Evolutionary conservation across 2,797 vertebrate genomes (phyloP), one percentile per base, ranked within the genome.

Genomic region (Gambusia yucatana): DNA sequence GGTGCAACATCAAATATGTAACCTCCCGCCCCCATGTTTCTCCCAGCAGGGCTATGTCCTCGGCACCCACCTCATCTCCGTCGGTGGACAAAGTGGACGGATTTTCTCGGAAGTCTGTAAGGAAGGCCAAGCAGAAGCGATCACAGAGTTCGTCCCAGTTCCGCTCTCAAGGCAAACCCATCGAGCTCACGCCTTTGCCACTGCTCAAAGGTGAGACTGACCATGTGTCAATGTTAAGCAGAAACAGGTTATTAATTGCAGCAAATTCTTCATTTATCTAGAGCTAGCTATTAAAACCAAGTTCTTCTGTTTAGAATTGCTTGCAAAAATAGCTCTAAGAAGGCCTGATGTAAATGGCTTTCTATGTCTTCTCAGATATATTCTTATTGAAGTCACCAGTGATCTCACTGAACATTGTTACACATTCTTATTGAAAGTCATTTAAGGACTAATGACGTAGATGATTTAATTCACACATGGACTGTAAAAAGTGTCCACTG

Each of bases 1-100:
- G 7, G 20, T 22, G 20, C 48, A 50, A 50, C 48, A 50, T 22
- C n/a, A n/a, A 57, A 28, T 57, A 28, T 57, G n/a, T 57, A 28
- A 13, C 33, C 13, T 16, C 33, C 1, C 48, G 2, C 17, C 75
- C 84, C 73, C 83, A 46, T 83, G 77, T 87, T 5, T 88, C 72
- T 78, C 83, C 92, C 94, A 96, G 94, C 97, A 99, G 98, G 98
- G 98, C 98, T 97, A 99, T 99, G 98, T 99, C 98, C 97, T 99
- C 98, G 95, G 97, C 98, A 97, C 97, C 97, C 96, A 98, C 97
- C 96, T 97, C 97, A 92, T 97, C 98, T 96, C 98, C 98, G 96
- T 99, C 98, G 96, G 98, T 98, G 97, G 98, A 99, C 98, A 99
- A 98, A 99, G 98, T 99, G 96, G 98, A 99, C 96, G 98, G 98